phyloP scores from a whole-genome alignment of 2,797 vertebrate genomes.

The Corythornis leucogaster region DNA sequence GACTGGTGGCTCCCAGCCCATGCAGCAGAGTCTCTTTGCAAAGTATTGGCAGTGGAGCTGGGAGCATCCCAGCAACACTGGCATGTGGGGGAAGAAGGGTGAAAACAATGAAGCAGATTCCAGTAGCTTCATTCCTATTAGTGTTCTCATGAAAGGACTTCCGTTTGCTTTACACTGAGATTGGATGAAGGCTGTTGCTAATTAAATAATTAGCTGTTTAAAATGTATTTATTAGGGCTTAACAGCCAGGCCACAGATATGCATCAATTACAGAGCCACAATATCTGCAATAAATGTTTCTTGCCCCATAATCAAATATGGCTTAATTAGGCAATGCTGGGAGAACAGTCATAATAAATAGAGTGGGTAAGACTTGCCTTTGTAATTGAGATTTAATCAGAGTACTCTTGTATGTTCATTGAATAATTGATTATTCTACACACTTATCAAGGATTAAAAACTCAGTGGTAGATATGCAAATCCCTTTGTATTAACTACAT shows the following conservation, averaged over 20 bases:
- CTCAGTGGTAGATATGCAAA: constrained; percentile 61
- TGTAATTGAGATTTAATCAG: constrained; percentile 75
- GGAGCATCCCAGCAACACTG: not conserved
- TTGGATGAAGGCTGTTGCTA: constrained; percentile 29
- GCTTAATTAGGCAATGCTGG: constrained; percentile 68
- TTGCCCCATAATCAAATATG: constrained; percentile 63
- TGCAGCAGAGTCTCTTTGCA: not conserved
- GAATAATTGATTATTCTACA: constrained; percentile 71
- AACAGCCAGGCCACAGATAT: constrained; percentile 58
- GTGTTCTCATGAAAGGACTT: not conserved
- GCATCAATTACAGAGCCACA: constrained; percentile 64
- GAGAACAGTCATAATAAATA: constrained; percentile 67
- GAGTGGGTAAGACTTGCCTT: constrained; percentile 46
- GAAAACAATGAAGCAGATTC: not conserved
- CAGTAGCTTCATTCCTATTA: not conserved
- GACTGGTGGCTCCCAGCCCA: not conserved
- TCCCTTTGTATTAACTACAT: constrained; percentile 27
- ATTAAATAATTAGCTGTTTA: constrained; percentile 69
- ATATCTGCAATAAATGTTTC: constrained; percentile 69
- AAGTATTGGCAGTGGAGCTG: not conserved
- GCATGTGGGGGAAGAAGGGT: rapidly evolving
- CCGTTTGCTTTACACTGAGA: not conserved
- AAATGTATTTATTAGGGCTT: constrained; percentile 66
- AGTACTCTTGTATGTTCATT: constrained; percentile 51
- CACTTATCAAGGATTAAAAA: constrained; percentile 72